phyloP scores from a whole-genome alignment of 1,140 invertebrate genomes.

The Apis florea region DNA sequence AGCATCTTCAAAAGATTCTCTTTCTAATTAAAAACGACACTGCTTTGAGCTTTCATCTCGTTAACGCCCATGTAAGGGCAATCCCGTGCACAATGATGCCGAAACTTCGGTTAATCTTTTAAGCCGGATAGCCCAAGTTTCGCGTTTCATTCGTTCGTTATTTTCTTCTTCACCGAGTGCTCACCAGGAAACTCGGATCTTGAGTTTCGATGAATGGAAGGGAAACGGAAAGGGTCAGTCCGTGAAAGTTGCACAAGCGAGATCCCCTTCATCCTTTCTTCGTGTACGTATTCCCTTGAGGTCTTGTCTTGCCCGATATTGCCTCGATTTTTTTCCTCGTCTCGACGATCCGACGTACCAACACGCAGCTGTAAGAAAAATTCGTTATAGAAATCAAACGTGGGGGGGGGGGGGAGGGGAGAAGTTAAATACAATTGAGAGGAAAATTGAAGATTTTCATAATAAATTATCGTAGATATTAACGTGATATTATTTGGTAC shows the following conservation, averaged over 20 bases:
- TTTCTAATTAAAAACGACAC: not conserved
- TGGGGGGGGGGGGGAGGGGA: not conserved
- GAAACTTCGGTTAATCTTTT: not conserved
- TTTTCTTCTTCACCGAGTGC: not conserved
- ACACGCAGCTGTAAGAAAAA: not conserved
- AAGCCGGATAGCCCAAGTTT: not conserved
- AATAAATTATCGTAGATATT: too few species aligned
- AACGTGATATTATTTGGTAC: too few species aligned
- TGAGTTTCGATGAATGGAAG: constrained; percentile 16
- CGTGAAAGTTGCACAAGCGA: constrained; percentile 21
- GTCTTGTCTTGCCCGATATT: not conserved
- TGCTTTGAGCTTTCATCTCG: too few species aligned
- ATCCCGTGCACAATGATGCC: too few species aligned
- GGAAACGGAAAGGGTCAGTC: constrained; percentile 14
- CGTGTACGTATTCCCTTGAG: not conserved
- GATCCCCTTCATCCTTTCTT: not conserved
- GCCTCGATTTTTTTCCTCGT: not conserved
- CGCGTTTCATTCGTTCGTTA: not conserved
- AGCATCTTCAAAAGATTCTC: too few species aligned
- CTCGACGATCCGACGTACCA: not conserved
- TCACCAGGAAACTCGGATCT: not conserved
- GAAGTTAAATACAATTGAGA: not conserved
- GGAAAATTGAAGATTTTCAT: not conserved
- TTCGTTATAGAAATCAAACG: not conserved
- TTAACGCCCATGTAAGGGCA: too few species aligned